These are phyloP conservation scores for Diadumene lineata DNA, from an alignment of 92 coral and sea anemone genomes.

Conservation along the genomic window DNA sequence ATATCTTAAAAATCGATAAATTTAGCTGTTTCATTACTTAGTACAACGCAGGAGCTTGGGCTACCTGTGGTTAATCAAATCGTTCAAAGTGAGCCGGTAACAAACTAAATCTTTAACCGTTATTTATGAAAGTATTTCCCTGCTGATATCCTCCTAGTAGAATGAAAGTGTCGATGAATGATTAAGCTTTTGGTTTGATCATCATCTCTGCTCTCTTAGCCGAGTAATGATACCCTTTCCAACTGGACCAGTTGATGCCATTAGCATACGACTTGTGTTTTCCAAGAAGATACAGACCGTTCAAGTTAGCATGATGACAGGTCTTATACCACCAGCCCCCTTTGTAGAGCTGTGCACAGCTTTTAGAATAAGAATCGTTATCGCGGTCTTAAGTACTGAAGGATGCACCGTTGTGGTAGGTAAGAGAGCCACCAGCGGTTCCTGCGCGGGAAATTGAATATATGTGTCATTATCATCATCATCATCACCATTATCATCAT, in stretches of 20 bases:
- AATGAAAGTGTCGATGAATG: too few relatives aligned
- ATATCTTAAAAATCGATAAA: too few relatives aligned
- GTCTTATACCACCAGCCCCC: slow-evolving; percentile 55
- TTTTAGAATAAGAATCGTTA: slow-evolving; percentile 12
- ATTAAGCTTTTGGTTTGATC: slow-evolving; percentile 25
- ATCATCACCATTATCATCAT: too few relatives aligned
- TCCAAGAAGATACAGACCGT: slow-evolving; percentile 54
- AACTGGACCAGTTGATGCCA: slow-evolving; percentile 53
- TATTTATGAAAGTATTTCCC: too few relatives aligned
- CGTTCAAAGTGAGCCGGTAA: too few relatives aligned
- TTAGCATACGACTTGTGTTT: slow-evolving; percentile 33
- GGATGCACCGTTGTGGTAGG: slow-evolving; percentile 16
- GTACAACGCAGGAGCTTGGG: too few relatives aligned
- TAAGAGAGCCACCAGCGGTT: slow-evolving; percentile 48
- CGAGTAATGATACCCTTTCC: slow-evolving; percentile 61
- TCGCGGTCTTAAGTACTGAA: slow-evolving; percentile 50
- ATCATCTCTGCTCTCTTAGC: slow-evolving; percentile 59
- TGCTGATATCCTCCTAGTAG: too few relatives aligned
- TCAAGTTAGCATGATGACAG: slow-evolving; percentile 38
- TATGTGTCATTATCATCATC: too few relatives aligned
- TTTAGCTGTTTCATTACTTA: too few relatives aligned
- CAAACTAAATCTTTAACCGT: too few relatives aligned
- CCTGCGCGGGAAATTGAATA: too few relatives aligned
- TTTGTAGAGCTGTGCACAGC: slow-evolving; percentile 30
- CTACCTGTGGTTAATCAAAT: too few relatives aligned